Conservation (phyloP, 1,140 invertebrate genomes). For the Drosophila takahashii region DNA sequence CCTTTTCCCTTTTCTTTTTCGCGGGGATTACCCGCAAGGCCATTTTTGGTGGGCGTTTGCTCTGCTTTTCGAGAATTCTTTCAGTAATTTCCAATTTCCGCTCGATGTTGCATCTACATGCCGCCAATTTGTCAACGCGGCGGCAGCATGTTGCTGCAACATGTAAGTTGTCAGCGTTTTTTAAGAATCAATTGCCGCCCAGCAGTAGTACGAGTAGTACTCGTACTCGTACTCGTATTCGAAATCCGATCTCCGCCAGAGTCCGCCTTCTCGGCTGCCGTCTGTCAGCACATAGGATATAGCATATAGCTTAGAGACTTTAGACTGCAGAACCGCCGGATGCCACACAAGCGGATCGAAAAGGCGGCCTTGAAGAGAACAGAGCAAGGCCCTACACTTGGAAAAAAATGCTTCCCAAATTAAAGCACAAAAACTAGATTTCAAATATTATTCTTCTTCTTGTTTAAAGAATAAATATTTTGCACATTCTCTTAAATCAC, state of each 20-base stretch:
- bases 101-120: constrained; percentile 38
- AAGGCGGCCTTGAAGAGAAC: constrained; percentile 64
- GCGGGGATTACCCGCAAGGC: constrained; percentile 42
- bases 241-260: constrained; percentile 68
- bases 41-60: constrained; percentile 65
- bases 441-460: too few relatives aligned
- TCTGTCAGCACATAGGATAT: constrained; percentile 63
- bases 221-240: constrained; percentile 2
- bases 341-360: constrained; percentile 62
- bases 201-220: constrained; percentile 25
- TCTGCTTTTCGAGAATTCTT: constrained; percentile 40
- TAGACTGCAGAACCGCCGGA: background rate
- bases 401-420: too few relatives aligned
- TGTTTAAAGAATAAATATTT: too few relatives aligned
- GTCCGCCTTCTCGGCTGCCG: constrained; percentile 71
- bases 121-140: constrained; percentile 75
- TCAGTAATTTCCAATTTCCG: constrained; percentile 83
- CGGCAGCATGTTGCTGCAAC: constrained; percentile 71
- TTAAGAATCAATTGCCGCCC: constrained; percentile 80
- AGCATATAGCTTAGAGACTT: background rate
- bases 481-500: too few relatives aligned
- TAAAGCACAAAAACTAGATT: too few relatives aligned
- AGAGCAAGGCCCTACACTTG: background rate
- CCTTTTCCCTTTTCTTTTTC: background rate
- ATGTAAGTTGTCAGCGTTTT: constrained; percentile 77